phyloP scores from a whole-genome alignment of 1,140 invertebrate genomes.

The Panagrolaimus sp. region DNA sequence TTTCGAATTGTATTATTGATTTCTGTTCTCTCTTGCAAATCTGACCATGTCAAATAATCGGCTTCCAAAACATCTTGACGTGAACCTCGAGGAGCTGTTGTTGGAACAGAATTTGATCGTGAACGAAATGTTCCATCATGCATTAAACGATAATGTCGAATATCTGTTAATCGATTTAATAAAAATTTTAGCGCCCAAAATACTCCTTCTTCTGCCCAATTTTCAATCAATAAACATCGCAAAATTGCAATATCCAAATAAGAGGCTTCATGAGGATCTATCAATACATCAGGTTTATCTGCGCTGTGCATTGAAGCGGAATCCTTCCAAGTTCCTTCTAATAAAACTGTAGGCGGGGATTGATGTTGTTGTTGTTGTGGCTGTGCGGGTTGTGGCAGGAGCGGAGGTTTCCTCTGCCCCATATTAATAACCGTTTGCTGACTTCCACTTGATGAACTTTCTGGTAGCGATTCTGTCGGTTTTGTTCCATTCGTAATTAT shows the following conservation, averaged over 20 bases:
- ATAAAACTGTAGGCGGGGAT: not conserved
- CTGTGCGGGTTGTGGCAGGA: too few relatives aligned
- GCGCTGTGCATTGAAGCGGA: constrained; percentile 17
- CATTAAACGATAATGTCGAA: constrained; percentile 40
- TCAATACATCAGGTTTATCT: constrained; percentile 20
- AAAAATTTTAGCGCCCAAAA: constrained; percentile 88
- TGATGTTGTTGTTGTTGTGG: constrained; percentile 1
- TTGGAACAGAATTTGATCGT: constrained; percentile 50
- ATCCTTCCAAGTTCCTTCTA: not conserved
- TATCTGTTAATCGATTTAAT: constrained; percentile 62
- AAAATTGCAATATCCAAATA: constrained; percentile 91
- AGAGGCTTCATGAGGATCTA: constrained; percentile 77
- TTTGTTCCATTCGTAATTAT: not conserved
- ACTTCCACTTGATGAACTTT: constrained; percentile 37
- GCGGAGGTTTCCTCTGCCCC: not conserved
- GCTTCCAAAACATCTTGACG: constrained; percentile 24
- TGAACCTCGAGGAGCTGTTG: constrained; percentile 39
- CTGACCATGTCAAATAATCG: constrained; percentile 54
- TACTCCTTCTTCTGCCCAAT: constrained; percentile 95
- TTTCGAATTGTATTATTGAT: not conserved
- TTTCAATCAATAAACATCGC: constrained; percentile 87
- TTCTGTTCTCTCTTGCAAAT: constrained; percentile 46
- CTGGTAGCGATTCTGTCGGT: not conserved
- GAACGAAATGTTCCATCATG: constrained; percentile 39
- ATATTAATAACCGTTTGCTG: constrained; percentile 53